Evolutionary conservation across 1,140 invertebrate genomes (phyloP).

Genomic region (Eumaeus atala): DNA sequence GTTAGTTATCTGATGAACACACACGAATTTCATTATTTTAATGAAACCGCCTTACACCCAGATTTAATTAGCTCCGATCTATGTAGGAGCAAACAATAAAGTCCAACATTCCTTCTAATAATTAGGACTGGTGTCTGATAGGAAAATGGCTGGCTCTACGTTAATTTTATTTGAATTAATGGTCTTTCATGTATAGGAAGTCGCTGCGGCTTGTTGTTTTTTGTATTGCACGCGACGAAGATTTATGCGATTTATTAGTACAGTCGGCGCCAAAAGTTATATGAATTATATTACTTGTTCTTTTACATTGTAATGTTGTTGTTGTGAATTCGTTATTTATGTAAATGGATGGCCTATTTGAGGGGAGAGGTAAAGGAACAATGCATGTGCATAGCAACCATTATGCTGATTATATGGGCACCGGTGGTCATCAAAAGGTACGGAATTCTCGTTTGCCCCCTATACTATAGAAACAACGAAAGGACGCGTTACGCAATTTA

Average conservation of each 20-base stretch:
- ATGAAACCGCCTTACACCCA: conserved; percentile 46
- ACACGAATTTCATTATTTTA: conserved; percentile 62
- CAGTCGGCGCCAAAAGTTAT: conserved; percentile 2
- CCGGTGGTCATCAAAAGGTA: no score
- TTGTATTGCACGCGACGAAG: conserved; percentile 20
- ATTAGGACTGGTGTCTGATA: conserved; percentile 62
- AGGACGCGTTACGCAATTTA: no score
- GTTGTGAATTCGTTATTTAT: no score
- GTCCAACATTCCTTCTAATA: conserved; percentile 56
- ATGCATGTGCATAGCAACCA: no score
- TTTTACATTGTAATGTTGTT: no score
- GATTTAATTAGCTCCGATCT: conserved; percentile 67
- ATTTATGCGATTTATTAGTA: conserved; percentile 9
- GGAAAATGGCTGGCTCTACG: conserved; percentile 35
- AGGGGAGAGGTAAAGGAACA: no score
- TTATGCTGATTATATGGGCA: no score
- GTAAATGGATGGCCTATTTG: no score
- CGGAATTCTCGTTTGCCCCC: no score
- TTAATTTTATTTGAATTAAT: conserved; percentile 59
- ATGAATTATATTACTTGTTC: no score
- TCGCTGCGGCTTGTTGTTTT: conserved; percentile 23
- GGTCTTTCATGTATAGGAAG: conserved; percentile 51
- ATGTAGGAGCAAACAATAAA: conserved; percentile 63
- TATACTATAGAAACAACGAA: no score
- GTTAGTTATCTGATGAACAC: conserved; percentile 58